These are phyloP conservation scores for Agrypnus murinus DNA, from an alignment of 2,888 invertebrate species.

Conservation along the genomic window DNA sequence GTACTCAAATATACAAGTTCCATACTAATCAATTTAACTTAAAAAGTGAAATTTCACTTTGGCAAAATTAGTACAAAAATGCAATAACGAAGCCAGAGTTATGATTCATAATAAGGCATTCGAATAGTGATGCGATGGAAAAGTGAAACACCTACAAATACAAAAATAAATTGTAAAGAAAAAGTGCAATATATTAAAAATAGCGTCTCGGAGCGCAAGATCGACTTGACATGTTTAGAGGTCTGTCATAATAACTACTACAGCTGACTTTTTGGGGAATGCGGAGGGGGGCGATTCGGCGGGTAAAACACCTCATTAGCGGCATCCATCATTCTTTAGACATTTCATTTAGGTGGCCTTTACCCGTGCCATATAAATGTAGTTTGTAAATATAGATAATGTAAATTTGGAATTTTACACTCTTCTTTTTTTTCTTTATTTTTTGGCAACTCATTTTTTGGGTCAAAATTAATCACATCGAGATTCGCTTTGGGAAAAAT, in stretches of 20 bases:
- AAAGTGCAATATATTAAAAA: constrained; percentile 64
- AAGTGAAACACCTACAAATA: no score
- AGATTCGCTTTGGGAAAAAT: not conserved
- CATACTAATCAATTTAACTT: no score
- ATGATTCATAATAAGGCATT: no score
- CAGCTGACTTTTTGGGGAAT: constrained; percentile 58
- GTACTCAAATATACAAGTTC: no score
- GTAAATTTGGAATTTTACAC: constrained; percentile 41
- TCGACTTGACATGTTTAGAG: constrained; percentile 64
- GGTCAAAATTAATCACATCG: not conserved
- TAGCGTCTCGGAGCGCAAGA: constrained; percentile 59
- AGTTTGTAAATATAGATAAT: constrained; percentile 48
- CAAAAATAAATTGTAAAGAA: constrained; percentile 61
- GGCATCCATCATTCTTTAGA: constrained; percentile 67
- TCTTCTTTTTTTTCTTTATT: constrained; percentile 21
- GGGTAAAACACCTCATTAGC: constrained; percentile 66
- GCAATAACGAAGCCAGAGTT: no score
- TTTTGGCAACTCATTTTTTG: constrained; percentile 32
- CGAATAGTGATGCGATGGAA: no score
- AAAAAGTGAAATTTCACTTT: no score
- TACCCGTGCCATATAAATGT: constrained; percentile 47
- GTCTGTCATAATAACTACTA: constrained; percentile 65
- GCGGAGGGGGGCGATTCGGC: constrained; percentile 52
- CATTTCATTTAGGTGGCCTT: constrained; percentile 51
- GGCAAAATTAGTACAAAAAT: no score